Conservation (phyloP, 30 jellyfish, hydroid and myxozoan species). For the Phacellophora camtschatica region DNA sequence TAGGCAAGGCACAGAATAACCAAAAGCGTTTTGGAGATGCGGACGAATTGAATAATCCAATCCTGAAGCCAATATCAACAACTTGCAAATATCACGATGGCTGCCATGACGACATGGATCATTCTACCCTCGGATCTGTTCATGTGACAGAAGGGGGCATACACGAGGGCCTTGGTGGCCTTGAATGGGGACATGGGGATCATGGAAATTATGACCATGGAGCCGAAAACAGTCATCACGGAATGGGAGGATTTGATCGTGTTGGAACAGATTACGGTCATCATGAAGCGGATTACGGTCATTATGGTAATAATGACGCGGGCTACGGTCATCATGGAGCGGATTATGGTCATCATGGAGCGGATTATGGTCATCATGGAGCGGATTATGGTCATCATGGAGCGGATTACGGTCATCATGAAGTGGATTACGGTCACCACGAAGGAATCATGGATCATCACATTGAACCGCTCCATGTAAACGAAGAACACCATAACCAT, state of each 20-base stretch:
- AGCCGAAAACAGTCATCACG: neutral
- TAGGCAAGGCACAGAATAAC: neutral
- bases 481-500: slow-evolving; percentile 50
- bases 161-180: slow-evolving; percentile 2
- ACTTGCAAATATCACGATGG: slow-evolving; percentile 31
- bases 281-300: neutral
- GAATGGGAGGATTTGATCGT: neutral
- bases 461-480: slow-evolving; percentile 27
- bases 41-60: neutral
- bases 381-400: slow-evolving; percentile 20
- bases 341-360: slow-evolving; percentile 35
- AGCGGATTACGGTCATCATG: slow-evolving; percentile 40
- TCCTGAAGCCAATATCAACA: neutral
- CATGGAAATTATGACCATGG: neutral
- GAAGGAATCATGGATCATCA: neutral
- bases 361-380: slow-evolving; percentile 30
- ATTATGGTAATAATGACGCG: neutral
- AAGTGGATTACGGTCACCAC: neutral
- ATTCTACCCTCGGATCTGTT: slow-evolving; percentile 46
- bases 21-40: neutral
- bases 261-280: slow-evolving; percentile 1
- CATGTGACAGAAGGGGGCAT: slow-evolving; percentile 54
- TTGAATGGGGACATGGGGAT: slow-evolving; percentile 29
- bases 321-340: slow-evolving; percentile 21
- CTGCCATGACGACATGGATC: slow-evolving; percentile 30